Percentiles rank a stretch among this genome's conserved stretches.
phyloP scores from a whole-genome alignment of 2,888 invertebrate species.

The Venusia cambrica region DNA sequence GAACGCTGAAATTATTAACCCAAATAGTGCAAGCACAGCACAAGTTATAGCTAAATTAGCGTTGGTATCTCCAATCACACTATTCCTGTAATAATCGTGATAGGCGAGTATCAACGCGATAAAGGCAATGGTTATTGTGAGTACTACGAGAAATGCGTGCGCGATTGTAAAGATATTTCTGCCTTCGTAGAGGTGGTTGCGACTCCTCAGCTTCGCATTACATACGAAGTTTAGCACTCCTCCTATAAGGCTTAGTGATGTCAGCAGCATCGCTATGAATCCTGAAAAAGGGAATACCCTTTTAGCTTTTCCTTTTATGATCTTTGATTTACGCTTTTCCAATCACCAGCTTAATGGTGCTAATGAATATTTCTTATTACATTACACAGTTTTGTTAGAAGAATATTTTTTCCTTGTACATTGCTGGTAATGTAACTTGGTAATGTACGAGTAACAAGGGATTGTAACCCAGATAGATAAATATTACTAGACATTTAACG shows the following conservation, averaged over 20 bases:
- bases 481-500: too few relatives aligned
- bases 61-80: conserved; percentile 22
- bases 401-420: too few relatives aligned
- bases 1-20: conserved; percentile 36
- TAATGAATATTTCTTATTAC: too few relatives aligned
- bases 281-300: conserved; percentile 49
- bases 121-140: conserved; percentile 46
- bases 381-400: too few relatives aligned
- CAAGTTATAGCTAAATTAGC: conserved; percentile 42
- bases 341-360: too few relatives aligned
- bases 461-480: too few relatives aligned
- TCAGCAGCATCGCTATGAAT: conserved; percentile 47
- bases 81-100: conserved; percentile 24
- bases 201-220: conserved; percentile 20
- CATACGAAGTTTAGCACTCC: conserved; percentile 43
- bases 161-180: conserved; percentile 33
- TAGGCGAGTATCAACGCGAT: conserved; percentile 41
- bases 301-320: too few relatives aligned
- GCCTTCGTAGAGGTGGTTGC: too few relatives aligned
- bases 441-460: too few relatives aligned
- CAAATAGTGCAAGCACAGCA: conserved; percentile 42
- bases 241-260: conserved; percentile 46
- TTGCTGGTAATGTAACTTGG: too few relatives aligned
- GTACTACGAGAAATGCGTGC: conserved; percentile 39
- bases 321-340: too few relatives aligned